Evolutionary conservation across 1,140 invertebrate species (phyloP), one percentile per base, ranked within the genome.

Genomic region (Heliothis subflexa): DNA sequence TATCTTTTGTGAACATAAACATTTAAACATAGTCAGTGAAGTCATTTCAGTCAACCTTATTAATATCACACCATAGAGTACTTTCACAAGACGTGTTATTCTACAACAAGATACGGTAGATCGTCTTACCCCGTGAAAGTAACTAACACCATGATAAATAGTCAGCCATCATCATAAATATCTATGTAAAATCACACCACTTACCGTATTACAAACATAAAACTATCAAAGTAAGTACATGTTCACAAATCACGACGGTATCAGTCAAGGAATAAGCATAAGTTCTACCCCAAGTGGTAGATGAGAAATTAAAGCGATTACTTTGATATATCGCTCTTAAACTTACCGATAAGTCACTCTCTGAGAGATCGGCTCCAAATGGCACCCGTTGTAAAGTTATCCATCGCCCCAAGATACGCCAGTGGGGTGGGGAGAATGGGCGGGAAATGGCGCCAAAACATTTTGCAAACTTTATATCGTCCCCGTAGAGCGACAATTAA

Each of bases 301-400:
- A 93, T 93, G 91, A 93, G 93, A 93, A 92, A 94, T 93, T 94
- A 94, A 93, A 91, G 85, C 91, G 89, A 93, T 94, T 92, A 93
- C 91, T 89, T 91, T 94, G 93, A 94, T 93, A 93, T 93, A 94
- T 93, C 76, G 87, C 86, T 81, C 84, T 92, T 91, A 90, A 92
- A 94, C 86, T 94, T 91, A 83, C 88, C 90, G 89, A 93, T 94
- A 94, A 94, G 91, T 93, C 91, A 92, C 86, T 83, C 85, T 80
- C 80, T 79, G 82, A 79, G 89, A 89, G 89, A 89, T 92, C 89
- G 88, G 88, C 86, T 87, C 86, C 88, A 89, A 94, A 91, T 89
- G 91, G 91, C 86, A 91, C 83, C 84, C 89, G 82, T 81, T 89
- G 90, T 89, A 87, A 91, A 91, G 87, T 93, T 92, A 91, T 90